These are phyloP conservation scores for Orchestia grillus DNA, from an alignment of 1,140 invertebrate species.

Conservation along the genomic window DNA sequence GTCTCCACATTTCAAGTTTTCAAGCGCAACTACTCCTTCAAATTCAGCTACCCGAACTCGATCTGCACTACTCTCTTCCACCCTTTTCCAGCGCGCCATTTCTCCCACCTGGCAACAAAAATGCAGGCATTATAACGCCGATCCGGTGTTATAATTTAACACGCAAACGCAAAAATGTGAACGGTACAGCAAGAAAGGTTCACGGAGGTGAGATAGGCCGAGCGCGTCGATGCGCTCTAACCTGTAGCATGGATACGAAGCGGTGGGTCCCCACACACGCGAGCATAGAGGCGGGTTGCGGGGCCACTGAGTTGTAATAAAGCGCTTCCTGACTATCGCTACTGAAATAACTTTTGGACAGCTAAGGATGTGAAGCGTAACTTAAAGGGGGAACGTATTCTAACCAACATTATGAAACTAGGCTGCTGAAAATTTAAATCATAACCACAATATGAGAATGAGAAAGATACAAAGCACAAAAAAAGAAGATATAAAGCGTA, in stretches of 20 bases:
- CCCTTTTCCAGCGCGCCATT: neutral
- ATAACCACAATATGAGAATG: neutral
- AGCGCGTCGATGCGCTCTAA: neutral
- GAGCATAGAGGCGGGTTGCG: too few relatives aligned
- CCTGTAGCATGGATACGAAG: neutral
- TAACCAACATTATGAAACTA: neutral
- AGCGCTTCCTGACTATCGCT: neutral
- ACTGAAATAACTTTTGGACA: neutral
- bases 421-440: neutral
- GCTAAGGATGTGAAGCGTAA: neutral
- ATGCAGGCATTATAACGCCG: neutral
- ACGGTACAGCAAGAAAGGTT: neutral
- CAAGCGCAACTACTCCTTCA: neutral
- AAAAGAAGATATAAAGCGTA: neutral
- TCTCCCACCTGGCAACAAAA: neutral
- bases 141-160: neutral
- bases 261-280: neutral
- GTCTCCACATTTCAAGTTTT: neutral
- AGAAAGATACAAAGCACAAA: neutral
- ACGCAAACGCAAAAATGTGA: neutral
- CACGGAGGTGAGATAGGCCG: neutral
- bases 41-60: neutral
- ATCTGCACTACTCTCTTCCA: neutral
- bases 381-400: neutral
- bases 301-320: neutral